A percentile compares a stretch with the other conserved stretches of the same genome.
Evolutionary conservation across 2,113 vertebrate species (phyloP).

Genomic region (Psophia crepitans): DNA sequence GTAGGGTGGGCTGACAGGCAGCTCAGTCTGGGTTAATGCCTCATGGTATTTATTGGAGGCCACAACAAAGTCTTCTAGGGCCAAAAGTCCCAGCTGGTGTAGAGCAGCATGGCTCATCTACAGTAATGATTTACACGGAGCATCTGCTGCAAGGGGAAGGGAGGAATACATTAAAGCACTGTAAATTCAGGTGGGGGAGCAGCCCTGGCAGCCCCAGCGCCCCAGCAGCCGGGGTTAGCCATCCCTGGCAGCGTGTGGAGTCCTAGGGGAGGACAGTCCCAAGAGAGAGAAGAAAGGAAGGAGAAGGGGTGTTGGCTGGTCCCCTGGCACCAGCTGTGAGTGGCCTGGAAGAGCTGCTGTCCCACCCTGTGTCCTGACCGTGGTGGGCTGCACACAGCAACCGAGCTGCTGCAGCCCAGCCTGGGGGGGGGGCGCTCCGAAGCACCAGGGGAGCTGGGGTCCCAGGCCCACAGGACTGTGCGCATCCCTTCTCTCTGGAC

Average conservation of each 20-base stretch:
- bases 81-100: not conserved
- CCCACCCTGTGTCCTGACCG: not conserved
- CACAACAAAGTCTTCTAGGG: not conserved
- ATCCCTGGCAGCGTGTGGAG: accelerated
- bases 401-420: not conserved
- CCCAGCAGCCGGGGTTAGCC: not conserved
- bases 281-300: not conserved
- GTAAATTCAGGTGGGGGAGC: not conserved
- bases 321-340: not conserved
- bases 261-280: not conserved
- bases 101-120: not conserved
- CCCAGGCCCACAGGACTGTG: not conserved
- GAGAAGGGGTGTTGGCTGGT: not conserved
- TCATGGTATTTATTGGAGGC: not conserved
- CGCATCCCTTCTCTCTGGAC: not conserved
- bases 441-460: not conserved
- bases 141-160: not conserved
- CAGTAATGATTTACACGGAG: not conserved
- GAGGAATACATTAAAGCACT: not conserved
- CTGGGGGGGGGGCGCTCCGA: accelerated
- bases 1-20: not conserved
- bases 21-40: not conserved
- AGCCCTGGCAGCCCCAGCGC: not conserved
- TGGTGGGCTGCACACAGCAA: accelerated
- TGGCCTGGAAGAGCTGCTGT: not conserved